Evolutionary conservation across 2,797 vertebrate genomes (phyloP).

Genomic region (Epinephelus coioides): DNA sequence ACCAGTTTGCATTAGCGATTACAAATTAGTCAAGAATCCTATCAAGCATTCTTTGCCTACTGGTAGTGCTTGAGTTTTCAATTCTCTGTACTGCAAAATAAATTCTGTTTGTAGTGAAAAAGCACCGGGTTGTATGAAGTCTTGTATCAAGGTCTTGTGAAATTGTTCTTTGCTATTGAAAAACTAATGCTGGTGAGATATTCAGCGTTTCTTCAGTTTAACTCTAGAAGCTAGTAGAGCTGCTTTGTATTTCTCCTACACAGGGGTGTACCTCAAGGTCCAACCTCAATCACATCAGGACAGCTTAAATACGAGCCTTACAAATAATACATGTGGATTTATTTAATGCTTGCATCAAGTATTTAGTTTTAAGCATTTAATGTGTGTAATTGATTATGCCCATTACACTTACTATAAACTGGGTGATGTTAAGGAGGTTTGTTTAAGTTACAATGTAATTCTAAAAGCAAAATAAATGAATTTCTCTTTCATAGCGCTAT

Average conservation of each 20-base stretch:
- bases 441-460: neutral
- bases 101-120: neutral
- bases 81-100: neutral
- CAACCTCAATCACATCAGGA: neutral
- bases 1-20: neutral
- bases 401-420: neutral
- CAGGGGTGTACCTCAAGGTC: neutral
- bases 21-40: neutral
- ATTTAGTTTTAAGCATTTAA: neutral
- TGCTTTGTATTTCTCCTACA: neutral
- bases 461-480: neutral
- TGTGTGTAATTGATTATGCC: neutral
- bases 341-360: neutral
- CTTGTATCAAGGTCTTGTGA: neutral
- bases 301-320: neutral
- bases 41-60: neutral
- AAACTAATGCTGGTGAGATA: conserved; percentile 15
- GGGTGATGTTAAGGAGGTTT: too few relatives aligned
- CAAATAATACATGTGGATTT: neutral
- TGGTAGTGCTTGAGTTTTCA: neutral
- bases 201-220: neutral
- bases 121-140: neutral
- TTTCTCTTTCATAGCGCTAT: neutral
- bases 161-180: neutral
- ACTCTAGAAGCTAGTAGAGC: neutral